These are phyloP conservation scores for Simalia tracyae DNA, from an alignment of 2,797 vertebrate genomes.

Conservation along the genomic window DNA sequence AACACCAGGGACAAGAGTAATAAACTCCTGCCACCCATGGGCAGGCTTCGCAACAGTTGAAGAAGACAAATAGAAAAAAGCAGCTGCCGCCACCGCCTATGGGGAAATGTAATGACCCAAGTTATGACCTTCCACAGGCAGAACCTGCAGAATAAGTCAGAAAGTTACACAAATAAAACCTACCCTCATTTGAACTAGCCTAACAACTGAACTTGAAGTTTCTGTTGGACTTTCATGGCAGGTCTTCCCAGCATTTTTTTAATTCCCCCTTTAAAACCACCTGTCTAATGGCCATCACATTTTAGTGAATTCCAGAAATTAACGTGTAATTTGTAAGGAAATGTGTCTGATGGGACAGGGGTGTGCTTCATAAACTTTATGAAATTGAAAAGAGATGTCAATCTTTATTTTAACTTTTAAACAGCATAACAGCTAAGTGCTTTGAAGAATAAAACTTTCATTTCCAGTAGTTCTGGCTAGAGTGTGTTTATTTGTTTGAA, in stretches of 20 bases:
- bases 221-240: neutral
- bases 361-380: neutral
- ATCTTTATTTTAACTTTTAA: neutral
- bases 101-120: constrained; percentile 73
- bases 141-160: constrained; percentile 39
- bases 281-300: neutral
- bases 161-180: constrained; percentile 57
- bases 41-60: constrained; percentile 57
- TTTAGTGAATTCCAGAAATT: neutral
- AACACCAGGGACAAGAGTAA: constrained; percentile 53
- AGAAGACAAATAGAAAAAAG: constrained; percentile 69
- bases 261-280: neutral
- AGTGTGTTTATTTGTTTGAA: neutral
- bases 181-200: neutral
- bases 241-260: neutral
- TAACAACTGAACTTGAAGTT: neutral
- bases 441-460: neutral
- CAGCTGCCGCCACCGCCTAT: constrained; percentile 48
- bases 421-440: neutral
- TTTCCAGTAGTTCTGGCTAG: neutral
- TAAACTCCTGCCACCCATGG: constrained; percentile 62
- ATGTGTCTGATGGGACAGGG: neutral
- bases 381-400: neutral
- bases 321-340: neutral
- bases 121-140: constrained; percentile 66